Conservation (phyloP, 2,113 vertebrate genomes). For the Pedetes capensis region DNA sequence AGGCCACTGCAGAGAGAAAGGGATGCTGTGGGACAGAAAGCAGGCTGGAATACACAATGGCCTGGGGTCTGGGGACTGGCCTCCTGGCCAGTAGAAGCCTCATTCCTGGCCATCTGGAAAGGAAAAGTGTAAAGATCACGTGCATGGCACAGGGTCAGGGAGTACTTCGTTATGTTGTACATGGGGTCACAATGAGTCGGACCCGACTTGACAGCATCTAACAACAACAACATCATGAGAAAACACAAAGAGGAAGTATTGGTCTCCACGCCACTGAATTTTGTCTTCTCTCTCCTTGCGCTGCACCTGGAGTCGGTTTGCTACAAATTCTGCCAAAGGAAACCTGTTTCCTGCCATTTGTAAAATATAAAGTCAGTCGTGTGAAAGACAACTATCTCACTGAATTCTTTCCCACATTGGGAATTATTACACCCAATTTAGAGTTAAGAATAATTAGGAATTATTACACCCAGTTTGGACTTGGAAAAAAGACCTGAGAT, state of each 20-base stretch:
- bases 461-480: neutral
- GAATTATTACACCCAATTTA: neutral
- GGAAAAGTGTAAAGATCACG: neutral
- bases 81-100: neutral
- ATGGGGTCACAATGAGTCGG: too few species aligned
- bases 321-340: neutral
- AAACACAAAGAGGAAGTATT: neutral
- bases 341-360: neutral
- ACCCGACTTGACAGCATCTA: too few species aligned
- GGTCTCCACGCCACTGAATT: neutral
- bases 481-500: neutral
- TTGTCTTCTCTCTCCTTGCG: neutral
- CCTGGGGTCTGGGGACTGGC: neutral
- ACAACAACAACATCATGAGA: too few species aligned
- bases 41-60: too few species aligned
- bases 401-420: neutral
- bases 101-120: neutral
- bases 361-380: neutral
- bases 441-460: too few species aligned
- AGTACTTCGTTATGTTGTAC: too few species aligned
- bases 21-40: rapidly evolving
- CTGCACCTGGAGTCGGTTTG: neutral
- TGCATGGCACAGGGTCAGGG: too few species aligned
- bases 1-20: neutral
- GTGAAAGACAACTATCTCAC: neutral